Evolutionary conservation across 2,888 invertebrate genomes (phyloP), one percentile per base, ranked within the genome.

Genomic region (Heteromurus nitidus): DNA sequence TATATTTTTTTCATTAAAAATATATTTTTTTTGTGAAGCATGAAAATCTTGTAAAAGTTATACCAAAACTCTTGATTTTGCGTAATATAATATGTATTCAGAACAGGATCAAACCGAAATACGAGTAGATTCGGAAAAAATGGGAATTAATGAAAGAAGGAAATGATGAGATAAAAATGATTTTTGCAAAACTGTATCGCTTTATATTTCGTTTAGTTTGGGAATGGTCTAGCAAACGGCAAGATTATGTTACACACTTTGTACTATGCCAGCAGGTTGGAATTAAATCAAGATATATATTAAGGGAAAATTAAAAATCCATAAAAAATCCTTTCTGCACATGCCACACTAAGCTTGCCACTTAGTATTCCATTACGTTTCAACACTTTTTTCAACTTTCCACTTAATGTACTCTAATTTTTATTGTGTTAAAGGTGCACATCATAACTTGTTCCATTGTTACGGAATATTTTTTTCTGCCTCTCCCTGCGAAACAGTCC

Each of bases 311-410:
- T 55, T 55, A 55, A 55, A 24, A 55, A 55, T 55, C 55, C 55
- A 55, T 55, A 55, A 55, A 55, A 55, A 22, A 5, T 22, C 7
- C 3, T 7, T 5, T 55, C 55, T 55, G 55, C 55, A 55, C 55
- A 55, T 24, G 55, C 55, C 55, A 55, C 55, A 24, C 55, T 3
- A 5, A 9, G 7, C 13, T 36, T 7, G 55, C 55, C 55, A 20
- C 20, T 55, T 55, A 55, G 55, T 55, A 55, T 55, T 55, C 55
- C 55, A 55, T 55, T 55, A 55, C 7, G 55, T 55, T 55, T 55
- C 55, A 55, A 22, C 55, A 55, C 55, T 55, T 55, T 55, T 55
- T 55, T 55, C 18, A n/a, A 55, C 55, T 55, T 55, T 55, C 24
- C 24, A 55, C 55, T 24, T 55, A 55, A 55, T 55, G 55, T 55